Percentiles rank a stretch among this genome's conserved stretches.
phyloP scores from a whole-genome alignment of 1,140 invertebrate species.

The Calephelis virginiensis region DNA sequence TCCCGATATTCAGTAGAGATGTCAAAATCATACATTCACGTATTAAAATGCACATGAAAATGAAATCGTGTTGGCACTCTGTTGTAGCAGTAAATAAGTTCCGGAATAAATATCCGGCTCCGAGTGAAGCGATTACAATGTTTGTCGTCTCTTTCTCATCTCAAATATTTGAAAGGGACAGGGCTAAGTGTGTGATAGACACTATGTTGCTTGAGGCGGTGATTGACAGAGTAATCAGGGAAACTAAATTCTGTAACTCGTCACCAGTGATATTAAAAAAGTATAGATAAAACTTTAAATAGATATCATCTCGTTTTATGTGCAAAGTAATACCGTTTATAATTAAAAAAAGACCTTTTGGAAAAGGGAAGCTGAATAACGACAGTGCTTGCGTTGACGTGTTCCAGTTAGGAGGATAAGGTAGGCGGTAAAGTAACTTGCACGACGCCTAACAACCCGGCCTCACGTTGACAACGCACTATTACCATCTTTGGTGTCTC shows the following conservation, averaged over 20 bases:
- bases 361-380: too few relatives aligned
- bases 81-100: slow-evolving; percentile 63
- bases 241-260: not conserved
- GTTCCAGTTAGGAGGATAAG: too few relatives aligned
- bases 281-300: not conserved
- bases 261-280: not conserved
- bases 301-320: too few relatives aligned
- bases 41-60: slow-evolving; percentile 56
- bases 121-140: slow-evolving; percentile 42
- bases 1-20: slow-evolving; percentile 6
- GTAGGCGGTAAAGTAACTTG: too few relatives aligned
- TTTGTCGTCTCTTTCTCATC: slow-evolving; percentile 33
- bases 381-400: too few relatives aligned
- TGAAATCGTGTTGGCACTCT: slow-evolving; percentile 47
- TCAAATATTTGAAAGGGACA: slow-evolving; percentile 19
- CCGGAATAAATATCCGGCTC: slow-evolving; percentile 60
- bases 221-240: slow-evolving; percentile 61
- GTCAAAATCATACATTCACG: slow-evolving; percentile 29
- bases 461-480: too few relatives aligned
- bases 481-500: too few relatives aligned
- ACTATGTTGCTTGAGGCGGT: slow-evolving; percentile 41
- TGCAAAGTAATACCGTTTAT: too few relatives aligned
- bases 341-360: too few relatives aligned
- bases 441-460: too few relatives aligned
- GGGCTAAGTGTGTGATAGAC: slow-evolving; percentile 37